These are phyloP conservation scores for Belonocnema kinseyi DNA, from an alignment of 1,140 invertebrate genomes.

Conservation along the genomic window DNA sequence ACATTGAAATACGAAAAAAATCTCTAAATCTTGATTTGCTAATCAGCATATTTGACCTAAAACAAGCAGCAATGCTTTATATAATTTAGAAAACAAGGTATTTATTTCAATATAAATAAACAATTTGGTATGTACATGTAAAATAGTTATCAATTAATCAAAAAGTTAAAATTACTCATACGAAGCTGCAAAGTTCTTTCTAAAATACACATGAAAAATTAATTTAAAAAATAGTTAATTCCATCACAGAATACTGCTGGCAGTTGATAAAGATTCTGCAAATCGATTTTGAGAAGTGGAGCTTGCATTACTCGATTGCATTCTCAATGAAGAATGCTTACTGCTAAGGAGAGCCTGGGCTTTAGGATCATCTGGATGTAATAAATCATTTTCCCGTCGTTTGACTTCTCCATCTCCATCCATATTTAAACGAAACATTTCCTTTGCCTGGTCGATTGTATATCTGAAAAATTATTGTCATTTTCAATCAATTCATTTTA, in stretches of 20 bases:
- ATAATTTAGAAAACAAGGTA: no score
- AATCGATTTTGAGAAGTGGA: neutral
- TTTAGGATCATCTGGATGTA: neutral
- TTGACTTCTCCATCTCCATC: neutral
- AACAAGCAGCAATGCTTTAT: no score
- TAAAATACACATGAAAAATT: no score
- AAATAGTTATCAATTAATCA: no score
- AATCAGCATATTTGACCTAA: no score
- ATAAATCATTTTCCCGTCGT: neutral
- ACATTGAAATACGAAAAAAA: no score
- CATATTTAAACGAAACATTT: neutral
- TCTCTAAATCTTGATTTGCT: no score
- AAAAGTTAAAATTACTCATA: no score
- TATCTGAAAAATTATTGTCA: neutral
- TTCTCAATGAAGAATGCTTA: conserved; percentile 4
- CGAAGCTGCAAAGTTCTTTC: no score
- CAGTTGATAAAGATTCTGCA: neutral
- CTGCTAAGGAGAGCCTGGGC: neutral
- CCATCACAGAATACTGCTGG: conserved; percentile 6
- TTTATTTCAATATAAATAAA: no score
- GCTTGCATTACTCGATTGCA: conserved; percentile 1
- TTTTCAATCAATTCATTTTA: neutral
- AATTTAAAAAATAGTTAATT: no score
- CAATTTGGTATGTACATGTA: no score
- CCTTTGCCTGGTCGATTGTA: conserved; percentile 20